Conservation (phyloP, 2,113 vertebrate genomes). For the Nanorana parkeri region DNA sequence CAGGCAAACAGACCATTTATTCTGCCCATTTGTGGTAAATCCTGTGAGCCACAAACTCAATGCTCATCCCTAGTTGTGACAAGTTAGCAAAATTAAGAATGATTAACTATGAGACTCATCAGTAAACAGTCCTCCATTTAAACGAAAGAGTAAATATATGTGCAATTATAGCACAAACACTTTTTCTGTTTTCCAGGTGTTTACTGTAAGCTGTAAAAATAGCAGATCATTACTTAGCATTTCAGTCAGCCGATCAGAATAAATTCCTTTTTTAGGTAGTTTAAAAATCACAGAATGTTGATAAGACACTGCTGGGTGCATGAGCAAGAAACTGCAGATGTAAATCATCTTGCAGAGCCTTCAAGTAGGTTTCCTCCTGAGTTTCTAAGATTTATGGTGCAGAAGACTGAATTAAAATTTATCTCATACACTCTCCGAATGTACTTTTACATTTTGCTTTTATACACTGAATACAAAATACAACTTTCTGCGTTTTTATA, state of each 20-base stretch:
- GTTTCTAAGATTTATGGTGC: constrained; percentile 41
- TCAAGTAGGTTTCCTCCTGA: constrained; percentile 25
- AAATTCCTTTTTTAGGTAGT: constrained; percentile 32
- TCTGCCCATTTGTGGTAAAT: no score
- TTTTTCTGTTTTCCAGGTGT: no score
- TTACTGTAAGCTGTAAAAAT: not conserved
- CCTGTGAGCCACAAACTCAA: no score
- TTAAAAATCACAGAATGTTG: constrained; percentile 34
- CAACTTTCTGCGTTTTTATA: no score
- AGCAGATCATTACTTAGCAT: constrained; percentile 5
- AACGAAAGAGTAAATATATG: no score
- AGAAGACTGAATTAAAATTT: constrained; percentile 11
- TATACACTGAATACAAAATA: no score
- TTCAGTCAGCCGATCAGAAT: constrained; percentile 7
- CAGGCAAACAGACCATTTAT: no score
- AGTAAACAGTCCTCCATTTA: no score
- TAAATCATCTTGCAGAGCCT: constrained; percentile 43
- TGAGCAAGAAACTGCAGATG: constrained; percentile 4
- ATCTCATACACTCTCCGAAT: not conserved
- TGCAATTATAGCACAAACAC: no score
- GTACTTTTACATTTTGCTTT: not conserved
- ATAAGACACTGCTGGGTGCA: constrained; percentile 16
- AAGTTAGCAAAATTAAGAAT: no score
- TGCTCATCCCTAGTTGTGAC: no score
- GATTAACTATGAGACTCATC: no score